These are phyloP conservation scores for Valencia hispanica DNA, from an alignment of 2,797 vertebrate genomes.

Conservation along the genomic window DNA sequence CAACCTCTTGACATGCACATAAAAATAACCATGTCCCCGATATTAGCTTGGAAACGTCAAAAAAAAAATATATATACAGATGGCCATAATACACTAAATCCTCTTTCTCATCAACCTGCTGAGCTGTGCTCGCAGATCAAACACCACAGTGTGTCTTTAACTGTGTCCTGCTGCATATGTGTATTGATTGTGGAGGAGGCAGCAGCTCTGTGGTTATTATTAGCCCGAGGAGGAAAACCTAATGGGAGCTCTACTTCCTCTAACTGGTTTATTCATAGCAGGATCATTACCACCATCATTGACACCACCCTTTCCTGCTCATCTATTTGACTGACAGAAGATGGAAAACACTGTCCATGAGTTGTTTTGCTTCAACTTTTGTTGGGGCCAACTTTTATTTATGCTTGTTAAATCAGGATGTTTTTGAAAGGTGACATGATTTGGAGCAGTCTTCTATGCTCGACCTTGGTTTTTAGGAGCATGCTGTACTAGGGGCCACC, in stretches of 20 bases:
- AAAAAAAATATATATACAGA: slow-evolving; percentile 19
- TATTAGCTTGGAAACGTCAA: slow-evolving; percentile 17
- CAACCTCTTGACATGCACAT: not conserved
- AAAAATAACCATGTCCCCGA: not conserved
- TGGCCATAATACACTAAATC: not conserved
- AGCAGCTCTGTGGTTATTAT: slow-evolving; percentile 74
- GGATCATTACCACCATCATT: slow-evolving; percentile 70
- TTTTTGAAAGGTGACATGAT: slow-evolving; percentile 1
- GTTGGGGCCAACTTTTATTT: not conserved
- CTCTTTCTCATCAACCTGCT: slow-evolving; percentile 15
- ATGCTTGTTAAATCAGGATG: slow-evolving; percentile 3
- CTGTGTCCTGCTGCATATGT: slow-evolving; percentile 36
- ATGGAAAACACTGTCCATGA: slow-evolving; percentile 9
- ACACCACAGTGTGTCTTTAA: slow-evolving; percentile 51
- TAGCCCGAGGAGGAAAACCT: slow-evolving; percentile 70
- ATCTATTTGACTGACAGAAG: slow-evolving; percentile 39
- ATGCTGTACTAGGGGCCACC: too few species aligned
- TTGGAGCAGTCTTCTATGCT: not conserved
- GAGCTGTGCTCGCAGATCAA: slow-evolving; percentile 33
- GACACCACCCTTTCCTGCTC: slow-evolving; percentile 47
- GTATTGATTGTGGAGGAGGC: slow-evolving; percentile 67
- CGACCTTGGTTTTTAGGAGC: too few species aligned
- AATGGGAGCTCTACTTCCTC: slow-evolving; percentile 77
- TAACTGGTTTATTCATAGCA: slow-evolving; percentile 77
- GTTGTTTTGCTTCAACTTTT: not conserved